A percentile compares a stretch with the other conserved stretches of the same genome.
phyloP scores from a whole-genome alignment of 2,797 vertebrate species.

The Echeneis naucrates region DNA sequence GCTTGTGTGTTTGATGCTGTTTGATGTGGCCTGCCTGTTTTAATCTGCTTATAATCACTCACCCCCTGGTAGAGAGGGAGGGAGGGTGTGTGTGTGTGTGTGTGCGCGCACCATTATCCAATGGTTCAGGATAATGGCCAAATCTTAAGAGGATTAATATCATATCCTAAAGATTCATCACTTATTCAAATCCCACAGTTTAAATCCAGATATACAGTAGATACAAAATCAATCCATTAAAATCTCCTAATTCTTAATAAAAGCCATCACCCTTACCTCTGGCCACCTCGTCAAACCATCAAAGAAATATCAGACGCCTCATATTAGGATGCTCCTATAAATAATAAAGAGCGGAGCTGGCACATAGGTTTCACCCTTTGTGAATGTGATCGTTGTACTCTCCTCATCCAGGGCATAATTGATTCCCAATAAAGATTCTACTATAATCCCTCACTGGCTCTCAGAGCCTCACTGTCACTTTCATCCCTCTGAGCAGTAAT shows the following conservation, averaged over 20 bases:
- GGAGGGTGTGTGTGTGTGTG: constrained; percentile 24
- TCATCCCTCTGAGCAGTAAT: constrained; percentile 44
- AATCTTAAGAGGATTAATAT: constrained; percentile 72
- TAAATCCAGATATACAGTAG: constrained; percentile 32
- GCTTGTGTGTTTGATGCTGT: constrained; percentile 67
- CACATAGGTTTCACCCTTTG: constrained; percentile 6
- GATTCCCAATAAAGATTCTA: constrained; percentile 46
- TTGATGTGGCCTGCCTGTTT: constrained; percentile 73
- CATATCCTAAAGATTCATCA: constrained; percentile 47
- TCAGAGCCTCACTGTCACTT: constrained; percentile 29
- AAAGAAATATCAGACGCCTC: constrained; percentile 20
- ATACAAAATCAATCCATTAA: constrained; percentile 46
- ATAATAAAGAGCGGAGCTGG: neutral
- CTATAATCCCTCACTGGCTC: constrained; percentile 45
- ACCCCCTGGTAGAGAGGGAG: constrained; percentile 36
- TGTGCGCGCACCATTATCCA: constrained; percentile 27
- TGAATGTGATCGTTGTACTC: constrained; percentile 24
- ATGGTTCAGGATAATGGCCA: constrained; percentile 55
- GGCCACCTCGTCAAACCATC: neutral
- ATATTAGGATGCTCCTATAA: neutral
- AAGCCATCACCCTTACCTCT: neutral
- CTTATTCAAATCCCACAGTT: constrained; percentile 43
- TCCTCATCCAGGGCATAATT: constrained; percentile 30
- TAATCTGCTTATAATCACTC: constrained; percentile 77
- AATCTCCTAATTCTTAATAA: constrained; percentile 16